Conservation (phyloP, 1,140 invertebrate species). For the Hyphantria cunea region DNA sequence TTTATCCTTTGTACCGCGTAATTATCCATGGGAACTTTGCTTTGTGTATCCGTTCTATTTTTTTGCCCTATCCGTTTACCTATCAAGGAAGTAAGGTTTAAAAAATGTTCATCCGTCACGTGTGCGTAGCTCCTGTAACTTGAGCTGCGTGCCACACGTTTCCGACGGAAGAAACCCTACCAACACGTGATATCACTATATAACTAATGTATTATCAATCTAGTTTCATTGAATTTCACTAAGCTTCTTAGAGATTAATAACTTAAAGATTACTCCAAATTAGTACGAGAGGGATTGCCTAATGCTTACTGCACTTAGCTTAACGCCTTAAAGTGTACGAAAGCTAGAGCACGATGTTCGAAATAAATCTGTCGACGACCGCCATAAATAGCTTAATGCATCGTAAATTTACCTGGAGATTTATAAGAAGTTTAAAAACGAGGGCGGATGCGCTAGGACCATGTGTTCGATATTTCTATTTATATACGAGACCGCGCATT, state of each 20-base stretch:
- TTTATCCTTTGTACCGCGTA: neutral
- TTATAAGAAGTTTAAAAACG: slow-evolving; percentile 17
- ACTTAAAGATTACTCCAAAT: too few relatives aligned
- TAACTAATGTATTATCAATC: slow-evolving; percentile 8
- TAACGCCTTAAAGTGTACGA: too few relatives aligned
- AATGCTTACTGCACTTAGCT: too few relatives aligned
- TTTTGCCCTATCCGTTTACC: slow-evolving; percentile 28
- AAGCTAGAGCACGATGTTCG: neutral
- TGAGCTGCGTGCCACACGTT: slow-evolving; percentile 57
- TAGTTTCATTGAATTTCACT: neutral
- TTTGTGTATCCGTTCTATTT: slow-evolving; percentile 30
- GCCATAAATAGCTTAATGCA: neutral
- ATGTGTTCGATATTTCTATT: slow-evolving; percentile 59
- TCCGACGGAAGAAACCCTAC: slow-evolving; percentile 53
- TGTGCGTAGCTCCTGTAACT: slow-evolving; percentile 48
- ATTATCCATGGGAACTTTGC: slow-evolving; percentile 9
- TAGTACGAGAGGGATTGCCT: too few relatives aligned
- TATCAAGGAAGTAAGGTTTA: slow-evolving; percentile 49
- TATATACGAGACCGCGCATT: slow-evolving; percentile 40
- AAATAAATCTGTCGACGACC: slow-evolving; percentile 1
- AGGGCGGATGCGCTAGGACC: slow-evolving; percentile 30
- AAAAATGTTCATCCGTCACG: slow-evolving; percentile 59
- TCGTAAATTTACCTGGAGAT: slow-evolving; percentile 18
- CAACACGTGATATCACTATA: slow-evolving; percentile 29
- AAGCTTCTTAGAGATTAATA: too few relatives aligned